These are phyloP conservation scores for Solenodon paradoxus DNA, from an alignment of 2,113 vertebrate genomes.

Conservation along the genomic window DNA sequence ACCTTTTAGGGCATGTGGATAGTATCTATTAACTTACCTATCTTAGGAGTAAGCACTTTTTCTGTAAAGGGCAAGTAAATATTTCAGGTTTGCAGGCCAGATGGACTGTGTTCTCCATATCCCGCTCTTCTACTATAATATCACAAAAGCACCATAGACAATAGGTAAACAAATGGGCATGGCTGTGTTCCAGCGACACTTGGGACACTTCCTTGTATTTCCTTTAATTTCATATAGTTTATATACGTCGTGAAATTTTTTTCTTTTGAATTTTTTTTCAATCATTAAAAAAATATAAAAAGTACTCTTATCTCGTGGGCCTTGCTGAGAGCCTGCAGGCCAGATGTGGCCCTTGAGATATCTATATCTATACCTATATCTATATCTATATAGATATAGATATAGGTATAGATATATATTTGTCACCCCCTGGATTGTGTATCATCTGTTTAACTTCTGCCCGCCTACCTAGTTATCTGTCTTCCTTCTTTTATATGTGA, in stretches of 20 bases:
- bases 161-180: background rate
- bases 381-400: no score
- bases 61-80: background rate
- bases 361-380: no score
- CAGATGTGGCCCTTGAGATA: no score
- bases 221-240: slow-evolving; percentile 24
- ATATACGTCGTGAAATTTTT: background rate
- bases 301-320: background rate
- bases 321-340: background rate
- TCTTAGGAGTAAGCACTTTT: background rate
- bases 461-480: background rate
- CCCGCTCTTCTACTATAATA: background rate
- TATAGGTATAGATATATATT: no score
- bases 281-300: slow-evolving; percentile 1
- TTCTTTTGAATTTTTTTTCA: background rate
- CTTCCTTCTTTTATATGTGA: background rate
- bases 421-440: background rate
- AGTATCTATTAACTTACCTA: background rate
- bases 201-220: background rate
- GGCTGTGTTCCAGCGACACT: background rate
- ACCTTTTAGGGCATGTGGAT: background rate
- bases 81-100: background rate
- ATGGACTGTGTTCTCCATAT: background rate
- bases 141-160: background rate
- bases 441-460: background rate